Evolutionary conservation across 2,888 invertebrate genomes (phyloP), one percentile per base, ranked within the genome.

Genomic region (Alitta virens): DNA sequence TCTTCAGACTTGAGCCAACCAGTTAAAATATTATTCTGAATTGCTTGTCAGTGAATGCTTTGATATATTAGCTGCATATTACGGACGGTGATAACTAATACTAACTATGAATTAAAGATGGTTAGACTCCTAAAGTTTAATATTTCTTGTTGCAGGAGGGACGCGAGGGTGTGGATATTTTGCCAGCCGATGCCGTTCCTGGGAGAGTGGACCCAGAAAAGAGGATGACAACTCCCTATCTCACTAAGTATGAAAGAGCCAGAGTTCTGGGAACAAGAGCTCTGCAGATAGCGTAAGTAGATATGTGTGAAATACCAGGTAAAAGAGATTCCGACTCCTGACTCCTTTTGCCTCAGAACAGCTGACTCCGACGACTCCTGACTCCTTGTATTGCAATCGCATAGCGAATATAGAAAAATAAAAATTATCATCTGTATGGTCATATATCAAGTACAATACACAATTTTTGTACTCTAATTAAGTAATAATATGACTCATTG

Each of bases 171-270:
- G 88, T 91, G 49, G 94, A 94, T 77, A 87, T 94, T 55, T 72
- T 60, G 75, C 80, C 24, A 2, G 88, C 91, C 1, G 74, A 91
- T 91, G 94, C 94, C 78, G 87, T 93, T 56, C 84, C 91, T 0
- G 91, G 90, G 0, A 90, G 90, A 78, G 79, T 78, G 23, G 79
- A 81, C 23, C 75, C 79, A 40, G 67, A 75, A 0, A 95, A 94
- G 78, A 87, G 96, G 24, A 97, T 97, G 54, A 99, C 99, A 0
- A 97, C 98, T 0, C 90, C 92, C 75, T 99, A 95, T 77, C 96
- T 99, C 96, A 99, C 98, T 0, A 99, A 99, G 86, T 94, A 95
- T 83, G 94, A 95, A 83, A 83, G 94, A 70, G 95, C 95, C 0
- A 84, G 94, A 71, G 91, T 95, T 0, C 82, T 95, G 73, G 99